Base-by-base conservation (phyloP, 1,140 invertebrate species). In the Colletes gigas region DNA sequence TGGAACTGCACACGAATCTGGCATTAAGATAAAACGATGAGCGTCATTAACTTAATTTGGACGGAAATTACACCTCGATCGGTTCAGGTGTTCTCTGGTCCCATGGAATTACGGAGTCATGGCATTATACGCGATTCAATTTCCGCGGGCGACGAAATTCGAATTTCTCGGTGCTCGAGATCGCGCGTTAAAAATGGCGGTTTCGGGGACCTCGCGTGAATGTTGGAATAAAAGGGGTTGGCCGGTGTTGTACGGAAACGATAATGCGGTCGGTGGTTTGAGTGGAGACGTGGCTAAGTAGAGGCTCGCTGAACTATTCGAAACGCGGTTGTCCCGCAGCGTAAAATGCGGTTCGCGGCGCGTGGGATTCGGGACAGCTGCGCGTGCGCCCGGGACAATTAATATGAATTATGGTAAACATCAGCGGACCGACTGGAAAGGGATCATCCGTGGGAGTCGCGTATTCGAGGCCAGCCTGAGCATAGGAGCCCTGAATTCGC, bases 351-450 rank as follows among this genome's bases (percentile, higher is more conserved):
- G 7, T 50, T 50, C 50, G 50, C 79, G 57, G 81, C 88, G 90
- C 89, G 91, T 91, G 91, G 90, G 91, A 92, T 91, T 92, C 89
- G 79, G 86, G 88, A 91, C 91, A 92, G 91, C 89, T 92, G 91
- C 86, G 83, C 87, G 87, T 88, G 87, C 89, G 88, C 88, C 88
- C 81, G 68, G 83, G 87, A 91, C 87, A 88, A 90, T 90, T 90
- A 89, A 87, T 89, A 89, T 90, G 89, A 90, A 91, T 91, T 92
- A 92, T 91, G 90, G 87, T 90, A 90, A 92, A 90, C 88, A 89
- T 87, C 79, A 54, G 81, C 65, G 82, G 71, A 86, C 66, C 75
- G 62, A 60, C 59, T 73, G 74, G 69, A 86, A 84, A 87, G 82
- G 68, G 82, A 83, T 83, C 70, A 75, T 82, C 55, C 62, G 74